A percentile compares a stretch with the other conserved stretches of the same genome.
phyloP scores from a whole-genome alignment of 2,797 vertebrate genomes.

The Furcifer pardalis region DNA sequence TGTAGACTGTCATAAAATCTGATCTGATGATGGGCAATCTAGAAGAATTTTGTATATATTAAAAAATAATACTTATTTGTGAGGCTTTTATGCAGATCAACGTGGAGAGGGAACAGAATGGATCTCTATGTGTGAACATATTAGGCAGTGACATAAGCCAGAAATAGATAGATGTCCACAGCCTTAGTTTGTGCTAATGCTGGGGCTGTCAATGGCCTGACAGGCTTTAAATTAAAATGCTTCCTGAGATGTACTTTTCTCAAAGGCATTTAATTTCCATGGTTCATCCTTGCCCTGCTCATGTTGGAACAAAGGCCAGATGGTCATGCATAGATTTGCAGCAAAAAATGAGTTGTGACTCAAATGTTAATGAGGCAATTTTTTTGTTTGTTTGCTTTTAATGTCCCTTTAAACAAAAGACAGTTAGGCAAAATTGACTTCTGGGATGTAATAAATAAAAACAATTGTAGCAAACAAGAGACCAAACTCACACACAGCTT shows the following conservation, averaged over 20 bases:
- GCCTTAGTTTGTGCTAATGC: background rate
- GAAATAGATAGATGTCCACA: background rate
- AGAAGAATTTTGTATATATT: background rate
- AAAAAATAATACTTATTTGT: background rate
- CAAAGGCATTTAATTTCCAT: background rate
- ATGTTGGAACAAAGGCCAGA: constrained; percentile 15
- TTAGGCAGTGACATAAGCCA: background rate
- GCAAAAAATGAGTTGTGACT: constrained; percentile 35
- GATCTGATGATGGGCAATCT: no score
- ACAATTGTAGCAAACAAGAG: background rate
- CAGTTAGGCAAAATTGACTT: background rate
- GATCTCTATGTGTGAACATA: background rate
- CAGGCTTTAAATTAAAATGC: constrained; percentile 7
- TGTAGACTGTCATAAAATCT: background rate
- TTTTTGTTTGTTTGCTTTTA: constrained; percentile 13
- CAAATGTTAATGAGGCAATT: constrained; percentile 37
- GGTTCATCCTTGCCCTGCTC: constrained; percentile 21
- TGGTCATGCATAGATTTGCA: constrained; percentile 43
- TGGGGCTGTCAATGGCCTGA: background rate
- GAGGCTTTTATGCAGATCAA: background rate
- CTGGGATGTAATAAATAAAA: background rate
- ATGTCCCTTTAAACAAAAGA: constrained; percentile 13
- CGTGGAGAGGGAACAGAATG: background rate
- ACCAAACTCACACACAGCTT: background rate
- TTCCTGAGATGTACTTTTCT: constrained; percentile 16